phyloP scores from a whole-genome alignment of 1,140 invertebrate genomes.

The Helicoverpa zea region DNA sequence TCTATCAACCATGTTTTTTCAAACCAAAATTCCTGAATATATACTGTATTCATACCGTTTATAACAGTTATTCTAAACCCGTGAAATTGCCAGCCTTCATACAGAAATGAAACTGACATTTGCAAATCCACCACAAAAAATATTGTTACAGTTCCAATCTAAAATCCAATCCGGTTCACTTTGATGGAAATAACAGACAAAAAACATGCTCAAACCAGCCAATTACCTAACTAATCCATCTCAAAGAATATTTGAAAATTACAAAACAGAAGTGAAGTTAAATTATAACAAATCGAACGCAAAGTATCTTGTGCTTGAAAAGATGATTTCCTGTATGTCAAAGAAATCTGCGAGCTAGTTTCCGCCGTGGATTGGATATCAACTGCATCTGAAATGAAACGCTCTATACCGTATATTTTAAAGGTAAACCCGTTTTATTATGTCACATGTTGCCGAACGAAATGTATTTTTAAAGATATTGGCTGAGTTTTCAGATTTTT shows the following conservation, averaged over 20 bases:
- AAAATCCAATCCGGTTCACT: slow-evolving; percentile 15
- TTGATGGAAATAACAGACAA: not conserved
- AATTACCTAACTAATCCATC: slow-evolving; percentile 21
- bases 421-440: slow-evolving; percentile 50
- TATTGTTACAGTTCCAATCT: slow-evolving; percentile 4
- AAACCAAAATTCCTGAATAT: too few species aligned
- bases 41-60: not conserved
- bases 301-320: slow-evolving; percentile 36
- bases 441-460: slow-evolving; percentile 41
- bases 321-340: slow-evolving; percentile 57
- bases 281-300: slow-evolving; percentile 42
- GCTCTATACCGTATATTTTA: slow-evolving; percentile 51
- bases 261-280: not conserved
- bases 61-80: not conserved
- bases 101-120: slow-evolving; percentile 4
- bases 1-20: too few species aligned
- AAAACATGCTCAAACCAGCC: not conserved
- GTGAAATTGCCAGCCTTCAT: not conserved
- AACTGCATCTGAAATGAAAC: slow-evolving; percentile 51
- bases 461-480: slow-evolving; percentile 36
- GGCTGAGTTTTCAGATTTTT: not conserved
- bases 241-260: slow-evolving; percentile 15
- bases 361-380: slow-evolving; percentile 48
- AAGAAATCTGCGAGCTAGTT: slow-evolving; percentile 55
- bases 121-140: not conserved